Percentiles rank a stretch among this genome's conserved stretches.
Evolutionary conservation across 2,113 vertebrate genomes (phyloP).

Genomic region (Fukomys damarensis): DNA sequence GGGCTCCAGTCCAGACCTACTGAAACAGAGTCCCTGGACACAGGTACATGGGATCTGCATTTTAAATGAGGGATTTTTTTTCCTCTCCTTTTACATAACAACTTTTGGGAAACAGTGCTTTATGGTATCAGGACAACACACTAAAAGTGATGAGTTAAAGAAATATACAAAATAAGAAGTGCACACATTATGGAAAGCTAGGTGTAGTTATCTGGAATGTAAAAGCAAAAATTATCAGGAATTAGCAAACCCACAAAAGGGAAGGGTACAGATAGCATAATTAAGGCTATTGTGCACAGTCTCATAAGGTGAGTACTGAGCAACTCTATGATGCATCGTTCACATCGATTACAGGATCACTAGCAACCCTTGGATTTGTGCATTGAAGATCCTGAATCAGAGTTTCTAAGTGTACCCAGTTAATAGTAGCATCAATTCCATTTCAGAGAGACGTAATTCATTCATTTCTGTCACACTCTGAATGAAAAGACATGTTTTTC

Average conservation of each 20-base stretch:
- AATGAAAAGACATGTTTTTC: conserved; percentile 22
- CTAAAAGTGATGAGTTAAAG: neutral
- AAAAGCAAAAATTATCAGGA: neutral
- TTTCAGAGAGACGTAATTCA: neutral
- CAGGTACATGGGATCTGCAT: neutral
- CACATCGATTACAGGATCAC: neutral
- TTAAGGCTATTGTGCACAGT: neutral
- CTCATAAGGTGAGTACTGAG: neutral
- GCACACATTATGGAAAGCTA: neutral
- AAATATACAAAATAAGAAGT: conserved; percentile 7
- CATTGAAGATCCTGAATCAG: neutral
- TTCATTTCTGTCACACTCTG: neutral
- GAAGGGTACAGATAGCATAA: neutral
- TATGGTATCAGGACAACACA: neutral
- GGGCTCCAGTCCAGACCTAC: neutral
- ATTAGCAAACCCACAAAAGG: neutral
- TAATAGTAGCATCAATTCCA: neutral
- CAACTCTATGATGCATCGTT: neutral
- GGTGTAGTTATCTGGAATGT: neutral
- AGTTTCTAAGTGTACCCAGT: neutral
- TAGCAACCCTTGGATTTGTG: neutral
- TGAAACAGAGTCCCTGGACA: neutral
- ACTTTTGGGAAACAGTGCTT: neutral
- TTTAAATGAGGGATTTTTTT: neutral
- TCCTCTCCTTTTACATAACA: neutral